A percentile compares a stretch with the other conserved stretches of the same genome.
Evolutionary conservation across 1,140 invertebrate genomes (phyloP).

Genomic region (Adelges cooleyi): DNA sequence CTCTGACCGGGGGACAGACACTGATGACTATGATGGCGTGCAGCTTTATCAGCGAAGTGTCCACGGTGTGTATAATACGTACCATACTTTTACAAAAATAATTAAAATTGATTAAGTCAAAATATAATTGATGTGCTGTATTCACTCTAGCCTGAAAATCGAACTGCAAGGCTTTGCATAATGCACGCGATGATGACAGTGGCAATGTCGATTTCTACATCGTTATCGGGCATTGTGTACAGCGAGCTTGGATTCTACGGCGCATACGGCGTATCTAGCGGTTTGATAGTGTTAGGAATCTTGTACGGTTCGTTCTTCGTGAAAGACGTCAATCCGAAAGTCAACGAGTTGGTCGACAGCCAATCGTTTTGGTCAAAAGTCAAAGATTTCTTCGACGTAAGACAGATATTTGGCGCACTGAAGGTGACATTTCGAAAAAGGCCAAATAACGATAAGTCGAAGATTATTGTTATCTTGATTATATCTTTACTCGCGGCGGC

Average conservation of each 20-base stretch:
- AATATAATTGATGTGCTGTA: too few relatives aligned
- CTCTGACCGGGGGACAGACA: slow-evolving; percentile 69
- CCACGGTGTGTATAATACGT: slow-evolving; percentile 53
- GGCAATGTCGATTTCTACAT: slow-evolving; percentile 52
- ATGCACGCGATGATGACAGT: slow-evolving; percentile 69
- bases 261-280: slow-evolving; percentile 59
- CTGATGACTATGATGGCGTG: slow-evolving; percentile 81
- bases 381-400: too few relatives aligned
- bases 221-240: slow-evolving; percentile 36
- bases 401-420: too few relatives aligned
- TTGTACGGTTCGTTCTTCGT: slow-evolving; percentile 54
- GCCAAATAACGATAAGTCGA: too few relatives aligned
- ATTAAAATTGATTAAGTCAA: too few relatives aligned
- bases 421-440: too few relatives aligned
- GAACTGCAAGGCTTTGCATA: slow-evolving; percentile 71
- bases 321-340: slow-evolving; percentile 40
- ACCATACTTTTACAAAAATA: too few relatives aligned
- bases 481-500: too few relatives aligned
- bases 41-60: slow-evolving; percentile 77
- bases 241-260: slow-evolving; percentile 66
- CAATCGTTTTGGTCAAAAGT: too few relatives aligned
- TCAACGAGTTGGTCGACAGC: too few relatives aligned
- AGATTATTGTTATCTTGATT: too few relatives aligned
- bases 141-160: slow-evolving; percentile 45
- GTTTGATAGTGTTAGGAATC: slow-evolving; percentile 57